phyloP scores from a whole-genome alignment of 2,113 vertebrate genomes.

The Sitta europaea region DNA sequence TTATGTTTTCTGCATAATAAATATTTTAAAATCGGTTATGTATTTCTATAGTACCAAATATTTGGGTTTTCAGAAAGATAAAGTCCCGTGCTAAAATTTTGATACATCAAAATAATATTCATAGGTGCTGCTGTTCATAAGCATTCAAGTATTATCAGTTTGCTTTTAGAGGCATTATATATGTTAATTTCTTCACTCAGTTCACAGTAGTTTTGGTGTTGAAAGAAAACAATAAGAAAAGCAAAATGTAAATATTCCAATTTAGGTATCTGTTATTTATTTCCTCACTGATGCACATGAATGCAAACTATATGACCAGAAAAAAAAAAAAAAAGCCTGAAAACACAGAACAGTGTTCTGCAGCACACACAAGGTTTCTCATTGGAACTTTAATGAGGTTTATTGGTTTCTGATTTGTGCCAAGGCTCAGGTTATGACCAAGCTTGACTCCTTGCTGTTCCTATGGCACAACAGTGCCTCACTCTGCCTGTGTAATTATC shows the following conservation, averaged over 20 bases:
- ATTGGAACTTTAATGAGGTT: not conserved
- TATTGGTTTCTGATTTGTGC: slow-evolving; percentile 6
- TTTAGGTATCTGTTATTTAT: not conserved
- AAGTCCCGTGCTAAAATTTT: not conserved
- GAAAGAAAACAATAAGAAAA: not conserved
- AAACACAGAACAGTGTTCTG: not conserved
- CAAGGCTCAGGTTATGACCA: not conserved
- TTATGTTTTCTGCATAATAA: not conserved
- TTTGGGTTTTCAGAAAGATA: not conserved
- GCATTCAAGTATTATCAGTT: not conserved
- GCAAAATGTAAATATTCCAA: not conserved
- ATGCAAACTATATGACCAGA: not conserved
- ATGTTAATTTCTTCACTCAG: not conserved
- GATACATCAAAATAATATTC: not conserved
- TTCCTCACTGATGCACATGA: not conserved
- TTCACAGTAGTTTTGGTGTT: not conserved
- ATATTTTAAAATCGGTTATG: not conserved
- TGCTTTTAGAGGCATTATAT: not conserved
- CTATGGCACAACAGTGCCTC: not conserved
- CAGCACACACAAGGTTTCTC: not conserved
- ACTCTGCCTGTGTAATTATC: not conserved
- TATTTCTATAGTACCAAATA: not conserved
- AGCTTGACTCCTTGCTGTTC: not conserved
- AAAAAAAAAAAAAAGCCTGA: not conserved
- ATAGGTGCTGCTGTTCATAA: not conserved